Evolutionary conservation across 1,140 invertebrate species (phyloP), one percentile per base, ranked within the genome.

Genomic region (Platorchestia sp.): DNA sequence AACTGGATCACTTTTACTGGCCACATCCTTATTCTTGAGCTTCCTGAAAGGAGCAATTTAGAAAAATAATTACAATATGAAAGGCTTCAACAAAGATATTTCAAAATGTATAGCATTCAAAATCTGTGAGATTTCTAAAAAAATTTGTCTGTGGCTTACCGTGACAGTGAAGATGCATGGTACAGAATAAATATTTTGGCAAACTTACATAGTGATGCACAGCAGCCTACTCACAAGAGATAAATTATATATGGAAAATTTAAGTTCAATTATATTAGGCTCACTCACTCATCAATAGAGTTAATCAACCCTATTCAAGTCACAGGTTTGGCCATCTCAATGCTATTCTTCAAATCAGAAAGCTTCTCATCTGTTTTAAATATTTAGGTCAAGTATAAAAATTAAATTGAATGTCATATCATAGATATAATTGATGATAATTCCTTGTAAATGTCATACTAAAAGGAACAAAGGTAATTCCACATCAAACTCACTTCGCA

Each of bases 1-100:
- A 96, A 97, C 97, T 19, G 97, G 97, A 96, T 98, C 97, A 95
- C 97, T 97, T 95, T 97, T 97, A 14, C 97, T 97, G 53, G 97
- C 96, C 0, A 97, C 96, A 96, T 98, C 97, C 93, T 97, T 97
- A 96, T 98, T 97, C 16, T 97, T 86, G 27, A 98, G 96, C 95
- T 97, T 97, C 95, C 97, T 97, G 96, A 47, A 36, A 45, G 3
- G 19, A 45, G 10, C 3, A 47, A 93, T 47, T 47, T 7, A 93
- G 3, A 93, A 47, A 14, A 41, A 45, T 14, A 45, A 93, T 93
- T 93, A 93, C 27, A 41, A 22, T 91, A 91, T 86, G 86, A 5
- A 91, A 91, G 36, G 42, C 36, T 14, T 91, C 43, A 91, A 91
- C 41, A 44, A 40, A 6, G 7, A 5, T 87, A 7, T n/a, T n/a